Evolutionary conservation across 2,797 vertebrate species (phyloP), one percentile per base, ranked within the genome.

Genomic region (Hirundo rustica): DNA sequence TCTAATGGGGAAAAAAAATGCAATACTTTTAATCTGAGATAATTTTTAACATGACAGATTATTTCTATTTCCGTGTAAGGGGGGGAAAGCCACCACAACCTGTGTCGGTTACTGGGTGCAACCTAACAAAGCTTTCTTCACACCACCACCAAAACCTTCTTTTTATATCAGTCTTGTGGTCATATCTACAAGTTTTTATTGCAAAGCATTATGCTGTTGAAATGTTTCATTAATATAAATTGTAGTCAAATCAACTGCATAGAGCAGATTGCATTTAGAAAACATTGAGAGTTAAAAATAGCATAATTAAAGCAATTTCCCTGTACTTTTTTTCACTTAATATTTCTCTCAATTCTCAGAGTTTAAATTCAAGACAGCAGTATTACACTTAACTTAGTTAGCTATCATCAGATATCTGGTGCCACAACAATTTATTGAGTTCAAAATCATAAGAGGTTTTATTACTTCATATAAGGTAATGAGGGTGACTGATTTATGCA

Each of bases 111-210:
- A 65, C 17, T 64, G 25, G 4, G 7, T 57, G 34, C 29, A 84
- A 36, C 38, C 60, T 48, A 45, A 42, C 2, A 79, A 85, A 93
- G 10, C 36, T 88, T 90, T 89, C 34, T 53, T 60, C 25, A 66
- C 30, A 18, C 32, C 38, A 74, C 61, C 8, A 71, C 25, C 26
- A 55, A 58, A 67, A 75, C 48, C 48, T 92, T 76, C 8, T 20
- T 93, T 93, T 92, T 89, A 72, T 36, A 73, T 85, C 16, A 25
- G 23, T 75, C 75, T 71, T 64, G 48, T 87, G 27, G n/a, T 73
- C 11, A 17, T 44, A 92, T 38, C 32, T 50, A 11, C 30, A 67
- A 23, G 21, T 61, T 87, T 67, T 83, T 55, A 42, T 76, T 34
- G 68, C 68, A 93, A 90, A 89, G 27, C 42, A 48, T 13, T 53